Evolutionary conservation across 1,140 invertebrate genomes (phyloP).

Genomic region (Asobara japonica): DNA sequence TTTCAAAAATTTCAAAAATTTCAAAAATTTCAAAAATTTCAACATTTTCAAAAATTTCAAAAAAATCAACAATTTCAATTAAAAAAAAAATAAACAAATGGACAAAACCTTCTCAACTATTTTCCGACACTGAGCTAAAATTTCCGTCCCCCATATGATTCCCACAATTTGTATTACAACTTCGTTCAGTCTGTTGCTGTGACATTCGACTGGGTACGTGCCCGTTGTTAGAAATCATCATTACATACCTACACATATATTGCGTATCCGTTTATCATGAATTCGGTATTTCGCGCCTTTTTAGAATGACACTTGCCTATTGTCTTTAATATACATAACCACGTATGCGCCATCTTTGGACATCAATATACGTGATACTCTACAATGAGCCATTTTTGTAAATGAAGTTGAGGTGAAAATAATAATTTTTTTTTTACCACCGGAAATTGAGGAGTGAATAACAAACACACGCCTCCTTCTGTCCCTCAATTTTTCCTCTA

Average conservation of each 20-base stretch:
- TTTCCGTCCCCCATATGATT: conserved; percentile 17
- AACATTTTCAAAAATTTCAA: too few species aligned
- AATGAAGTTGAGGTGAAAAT: neutral
- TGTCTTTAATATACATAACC: conserved; percentile 10
- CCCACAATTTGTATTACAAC: conserved; percentile 51
- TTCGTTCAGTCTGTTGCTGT: conserved; percentile 38
- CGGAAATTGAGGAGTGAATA: neutral
- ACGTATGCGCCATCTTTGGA: conserved; percentile 15
- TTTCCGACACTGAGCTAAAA: too few species aligned
- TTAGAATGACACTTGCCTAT: conserved; percentile 51
- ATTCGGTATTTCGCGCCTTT: conserved; percentile 60
- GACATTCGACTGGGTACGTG: conserved; percentile 37
- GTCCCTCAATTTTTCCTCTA: neutral
- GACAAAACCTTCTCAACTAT: too few species aligned
- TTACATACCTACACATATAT: conserved; percentile 20
- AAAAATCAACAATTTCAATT: too few species aligned
- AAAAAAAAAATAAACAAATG: too few species aligned
- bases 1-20: too few species aligned
- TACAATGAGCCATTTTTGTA: conserved; percentile 8
- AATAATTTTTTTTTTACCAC: neutral
- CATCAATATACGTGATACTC: neutral
- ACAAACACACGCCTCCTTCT: neutral
- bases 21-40: too few species aligned
- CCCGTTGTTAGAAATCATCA: conserved; percentile 17
- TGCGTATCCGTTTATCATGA: conserved; percentile 30